Evolutionary conservation across 2,113 vertebrate species (phyloP), one percentile per base, ranked within the genome.

Genomic region (Mobula hypostoma): DNA sequence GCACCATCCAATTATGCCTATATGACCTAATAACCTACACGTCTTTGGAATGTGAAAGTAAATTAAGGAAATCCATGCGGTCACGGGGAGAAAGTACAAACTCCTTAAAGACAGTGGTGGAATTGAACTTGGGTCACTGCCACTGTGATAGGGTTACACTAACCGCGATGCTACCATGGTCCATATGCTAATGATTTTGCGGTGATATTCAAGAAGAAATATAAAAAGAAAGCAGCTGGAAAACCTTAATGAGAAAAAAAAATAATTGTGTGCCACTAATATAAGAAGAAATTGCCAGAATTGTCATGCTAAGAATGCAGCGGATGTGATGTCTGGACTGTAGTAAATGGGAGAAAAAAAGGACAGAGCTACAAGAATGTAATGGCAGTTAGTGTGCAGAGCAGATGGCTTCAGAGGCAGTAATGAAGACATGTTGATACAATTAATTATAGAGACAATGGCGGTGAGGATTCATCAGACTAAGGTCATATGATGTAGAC

Each of bases 351-450:
- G 12, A 66, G 17, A 19, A n/a, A 66, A 15, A 66, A 68, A 90
- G 8, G 66, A 32, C 48, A 68, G 63, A 32, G 29, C 3, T 15
- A 90, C 14, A 6, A 63, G 61, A 32, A 90, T 90, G 6, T 61
- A 66, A 90, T 61, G 61, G 12, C 83, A 90, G 61, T 90, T 32
- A 8, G 29, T 66, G 61, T 32, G 61, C 15, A 32, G 85, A 90
- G 61, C 85, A 90, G 61, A 68, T 90, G 61, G 29, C 61, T 32
- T 87, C 12, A 87, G 24, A n/a, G 83, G 83, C 83, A 87, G 29
- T 90, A 66, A 90, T 90, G 61, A 32, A 90, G 85, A 90, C 29
- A 87, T 87, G 61, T 90, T 61, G 85, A 90, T 90, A 14, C n/a
- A 19, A n/a, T 66, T 68, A 90, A 36, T 36, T 79, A 36, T 79